phyloP scores from a whole-genome alignment of 1,140 invertebrate species.

The Halyomorpha halys region DNA sequence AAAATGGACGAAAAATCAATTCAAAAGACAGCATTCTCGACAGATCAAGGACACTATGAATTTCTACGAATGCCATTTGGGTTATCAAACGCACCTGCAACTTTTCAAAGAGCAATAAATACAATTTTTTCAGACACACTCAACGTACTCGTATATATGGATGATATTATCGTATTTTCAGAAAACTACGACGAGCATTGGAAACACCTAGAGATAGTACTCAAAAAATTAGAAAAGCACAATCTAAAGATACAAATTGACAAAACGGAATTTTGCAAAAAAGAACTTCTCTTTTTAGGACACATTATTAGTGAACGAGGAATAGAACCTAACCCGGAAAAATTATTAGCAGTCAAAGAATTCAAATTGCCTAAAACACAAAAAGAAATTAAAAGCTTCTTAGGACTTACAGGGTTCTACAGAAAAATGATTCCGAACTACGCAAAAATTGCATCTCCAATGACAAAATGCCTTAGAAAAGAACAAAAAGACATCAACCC shows the following conservation, averaged over 20 bases:
- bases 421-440: slow-evolving; percentile 31
- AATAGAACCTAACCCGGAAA: slow-evolving; percentile 33
- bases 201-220: slow-evolving; percentile 29
- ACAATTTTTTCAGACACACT: slow-evolving; percentile 17
- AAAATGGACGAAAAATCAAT: slow-evolving; percentile 23
- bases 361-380: slow-evolving; percentile 29
- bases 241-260: slow-evolving; percentile 31
- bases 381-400: slow-evolving; percentile 28
- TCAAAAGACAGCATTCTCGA: slow-evolving; percentile 30
- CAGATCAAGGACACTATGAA: slow-evolving; percentile 24
- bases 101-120: slow-evolving; percentile 33
- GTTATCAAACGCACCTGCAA: slow-evolving; percentile 21
- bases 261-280: slow-evolving; percentile 31
- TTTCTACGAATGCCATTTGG: slow-evolving; percentile 25
- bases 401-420: slow-evolving; percentile 32
- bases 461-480: slow-evolving; percentile 24
- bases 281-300: slow-evolving; percentile 33
- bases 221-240: slow-evolving; percentile 25
- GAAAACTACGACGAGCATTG: slow-evolving; percentile 35
- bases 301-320: slow-evolving; percentile 34
- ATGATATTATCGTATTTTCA: slow-evolving; percentile 38
- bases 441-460: slow-evolving; percentile 31
- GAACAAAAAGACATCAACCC: too few relatives aligned
- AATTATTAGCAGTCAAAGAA: slow-evolving; percentile 32
- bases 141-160: slow-evolving; percentile 35